phyloP scores from a whole-genome alignment of 2,797 vertebrate species.

The Gallirallus australis region DNA sequence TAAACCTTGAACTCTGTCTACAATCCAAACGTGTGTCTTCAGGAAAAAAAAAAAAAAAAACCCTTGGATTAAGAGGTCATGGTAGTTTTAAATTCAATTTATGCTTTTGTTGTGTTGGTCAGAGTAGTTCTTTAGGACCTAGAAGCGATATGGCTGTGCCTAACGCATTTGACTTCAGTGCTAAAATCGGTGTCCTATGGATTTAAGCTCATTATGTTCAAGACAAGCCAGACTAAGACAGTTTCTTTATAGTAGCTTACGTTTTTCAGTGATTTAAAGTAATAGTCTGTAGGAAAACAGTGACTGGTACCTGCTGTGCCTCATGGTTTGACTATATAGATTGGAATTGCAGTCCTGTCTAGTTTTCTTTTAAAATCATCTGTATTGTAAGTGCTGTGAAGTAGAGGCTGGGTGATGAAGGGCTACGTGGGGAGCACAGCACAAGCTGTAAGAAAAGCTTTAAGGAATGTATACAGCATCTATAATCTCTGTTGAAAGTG shows the following conservation, averaged over 20 bases:
- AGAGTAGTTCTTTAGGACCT: neutral
- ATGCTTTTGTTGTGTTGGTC: neutral
- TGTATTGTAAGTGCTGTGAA: neutral
- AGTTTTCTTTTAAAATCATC: neutral
- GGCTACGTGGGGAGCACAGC: neutral
- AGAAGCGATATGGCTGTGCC: neutral
- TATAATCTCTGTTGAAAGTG: neutral
- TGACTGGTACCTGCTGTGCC: neutral
- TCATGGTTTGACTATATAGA: neutral
- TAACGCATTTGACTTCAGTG: neutral
- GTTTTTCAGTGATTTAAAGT: neutral
- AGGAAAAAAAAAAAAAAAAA: neutral
- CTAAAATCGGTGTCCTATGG: neutral
- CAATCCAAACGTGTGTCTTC: neutral
- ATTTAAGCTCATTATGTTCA: conserved; percentile 11
- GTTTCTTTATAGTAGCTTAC: neutral
- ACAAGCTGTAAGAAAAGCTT: neutral
- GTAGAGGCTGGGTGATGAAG: neutral
- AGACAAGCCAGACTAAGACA: conserved; percentile 2
- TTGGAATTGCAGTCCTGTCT: neutral
- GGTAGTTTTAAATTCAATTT: neutral
- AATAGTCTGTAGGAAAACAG: neutral
- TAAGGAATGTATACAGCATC: neutral
- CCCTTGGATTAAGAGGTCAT: neutral
- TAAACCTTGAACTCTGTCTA: neutral